Conservation (phyloP, 1,140 invertebrate species). For the Polyergus mexicanus region DNA sequence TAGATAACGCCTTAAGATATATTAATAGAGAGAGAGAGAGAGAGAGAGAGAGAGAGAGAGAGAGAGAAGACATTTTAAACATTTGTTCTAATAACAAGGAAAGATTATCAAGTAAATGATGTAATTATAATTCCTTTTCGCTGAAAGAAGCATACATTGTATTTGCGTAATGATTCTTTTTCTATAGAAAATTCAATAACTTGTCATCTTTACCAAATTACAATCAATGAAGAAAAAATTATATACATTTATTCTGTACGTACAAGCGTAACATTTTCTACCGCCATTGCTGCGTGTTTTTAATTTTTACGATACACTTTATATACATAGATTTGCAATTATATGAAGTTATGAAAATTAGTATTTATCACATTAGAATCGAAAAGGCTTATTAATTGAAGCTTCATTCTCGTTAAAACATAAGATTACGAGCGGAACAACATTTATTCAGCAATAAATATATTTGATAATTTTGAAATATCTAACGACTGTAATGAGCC, state of each 20-base stretch:
- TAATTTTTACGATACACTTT: background rate
- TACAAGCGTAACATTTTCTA: background rate
- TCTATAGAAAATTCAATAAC: background rate
- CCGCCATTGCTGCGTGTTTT: background rate
- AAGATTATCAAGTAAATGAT: background rate
- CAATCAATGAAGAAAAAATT: background rate
- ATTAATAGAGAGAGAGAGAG: background rate
- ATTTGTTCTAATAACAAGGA: background rate
- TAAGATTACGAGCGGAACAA: background rate
- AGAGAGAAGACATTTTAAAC: slow-evolving; percentile 4
- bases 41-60: background rate
- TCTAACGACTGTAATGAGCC: no score
- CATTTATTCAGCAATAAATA: background rate
- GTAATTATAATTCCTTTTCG: background rate
- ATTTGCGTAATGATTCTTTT: background rate
- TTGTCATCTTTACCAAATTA: background rate
- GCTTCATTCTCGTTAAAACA: background rate
- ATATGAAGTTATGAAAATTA: background rate
- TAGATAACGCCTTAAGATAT: slow-evolving; percentile 18
- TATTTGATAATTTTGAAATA: slow-evolving; percentile 1
- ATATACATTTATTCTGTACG: background rate
- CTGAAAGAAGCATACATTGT: background rate
- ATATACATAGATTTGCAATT: background rate
- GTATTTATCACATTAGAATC: background rate
- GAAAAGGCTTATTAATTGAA: background rate